These are phyloP conservation scores for Gymnoscelis rufifasciata DNA, from an alignment of 2,888 invertebrate species.

Conservation along the genomic window DNA sequence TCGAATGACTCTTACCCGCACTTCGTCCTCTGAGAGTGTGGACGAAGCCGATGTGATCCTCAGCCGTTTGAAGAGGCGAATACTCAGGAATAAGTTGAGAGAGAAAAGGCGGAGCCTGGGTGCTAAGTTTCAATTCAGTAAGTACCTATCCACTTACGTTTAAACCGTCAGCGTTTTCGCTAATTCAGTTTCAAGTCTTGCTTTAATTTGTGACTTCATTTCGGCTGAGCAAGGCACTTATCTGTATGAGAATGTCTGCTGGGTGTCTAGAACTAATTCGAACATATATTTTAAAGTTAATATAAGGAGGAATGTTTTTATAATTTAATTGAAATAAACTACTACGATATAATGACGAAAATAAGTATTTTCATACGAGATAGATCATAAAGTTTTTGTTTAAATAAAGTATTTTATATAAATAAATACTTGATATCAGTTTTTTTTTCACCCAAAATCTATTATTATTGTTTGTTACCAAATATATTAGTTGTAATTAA, in stretches of 20 bases:
- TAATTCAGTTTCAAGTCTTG: constrained; percentile 18
- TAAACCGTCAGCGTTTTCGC: constrained; percentile 23
- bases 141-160: constrained; percentile 37
- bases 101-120: constrained; percentile 63
- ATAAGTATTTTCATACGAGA: no score
- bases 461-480: no score
- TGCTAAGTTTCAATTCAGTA: constrained; percentile 56
- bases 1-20: constrained; percentile 49
- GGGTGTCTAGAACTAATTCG: no score
- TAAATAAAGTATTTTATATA: no score
- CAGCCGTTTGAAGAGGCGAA: constrained; percentile 70
- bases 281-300: no score
- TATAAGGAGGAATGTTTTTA: no score
- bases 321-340: no score
- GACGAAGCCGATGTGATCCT: constrained; percentile 75
- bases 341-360: no score
- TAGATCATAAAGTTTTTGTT: no score
- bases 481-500: no score
- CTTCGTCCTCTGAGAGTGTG: constrained; percentile 74
- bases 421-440: no score
- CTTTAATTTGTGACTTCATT: constrained; percentile 5
- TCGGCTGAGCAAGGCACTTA: neutral
- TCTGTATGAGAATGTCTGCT: neutral
- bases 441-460: no score
- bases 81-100: constrained; percentile 70